These are phyloP conservation scores for Aphis gossypii DNA, from an alignment of 1,140 invertebrate species.

Conservation along the genomic window DNA sequence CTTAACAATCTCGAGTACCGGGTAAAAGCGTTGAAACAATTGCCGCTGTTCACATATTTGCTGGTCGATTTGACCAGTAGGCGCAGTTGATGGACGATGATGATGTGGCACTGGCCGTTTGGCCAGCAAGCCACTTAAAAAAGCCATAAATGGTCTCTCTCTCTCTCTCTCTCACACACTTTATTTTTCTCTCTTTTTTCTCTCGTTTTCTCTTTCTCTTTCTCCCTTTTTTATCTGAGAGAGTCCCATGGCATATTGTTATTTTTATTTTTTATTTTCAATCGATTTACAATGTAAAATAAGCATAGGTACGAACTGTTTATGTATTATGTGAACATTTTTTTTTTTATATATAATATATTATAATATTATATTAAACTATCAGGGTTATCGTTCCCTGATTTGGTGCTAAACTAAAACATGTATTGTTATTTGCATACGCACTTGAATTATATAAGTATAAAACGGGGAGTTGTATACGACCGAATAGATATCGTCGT, in stretches of 20 bases:
- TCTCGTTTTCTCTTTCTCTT: background rate
- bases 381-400: constrained; percentile 36
- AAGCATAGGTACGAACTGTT: background rate
- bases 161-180: too few relatives aligned
- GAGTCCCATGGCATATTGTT: background rate
- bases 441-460: constrained; percentile 1
- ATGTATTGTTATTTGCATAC: constrained; percentile 9
- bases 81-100: constrained; percentile 66
- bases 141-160: background rate
- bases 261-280: background rate
- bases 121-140: background rate
- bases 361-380: background rate
- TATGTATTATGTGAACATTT: background rate
- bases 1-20: constrained; percentile 86
- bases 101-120: constrained; percentile 25
- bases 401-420: constrained; percentile 24
- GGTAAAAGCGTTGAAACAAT: constrained; percentile 72
- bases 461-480: background rate
- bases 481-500: background rate
- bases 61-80: constrained; percentile 71
- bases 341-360: background rate
- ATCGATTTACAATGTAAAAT: constrained; percentile 25
- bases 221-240: background rate
- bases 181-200: background rate
- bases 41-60: constrained; percentile 79